Percentiles rank a stretch among this genome's conserved stretches.
Evolutionary conservation across 2,113 vertebrate species (phyloP).

Genomic region (Pluvialis apricaria): DNA sequence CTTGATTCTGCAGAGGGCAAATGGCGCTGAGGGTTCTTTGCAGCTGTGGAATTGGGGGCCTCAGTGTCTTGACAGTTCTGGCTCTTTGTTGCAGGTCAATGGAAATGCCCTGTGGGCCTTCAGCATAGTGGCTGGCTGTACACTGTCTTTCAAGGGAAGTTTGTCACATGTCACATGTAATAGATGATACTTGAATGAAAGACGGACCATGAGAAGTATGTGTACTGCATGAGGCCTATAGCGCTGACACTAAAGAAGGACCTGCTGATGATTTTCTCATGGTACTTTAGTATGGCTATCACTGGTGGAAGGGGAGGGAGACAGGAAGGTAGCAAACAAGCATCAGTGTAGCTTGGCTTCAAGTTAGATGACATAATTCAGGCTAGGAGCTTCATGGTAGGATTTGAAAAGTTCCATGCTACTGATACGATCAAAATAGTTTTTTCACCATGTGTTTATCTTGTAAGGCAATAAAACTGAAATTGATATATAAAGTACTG

Average conservation of each 20-base stretch:
- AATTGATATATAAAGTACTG: neutral
- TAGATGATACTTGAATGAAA: neutral
- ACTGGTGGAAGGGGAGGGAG: neutral
- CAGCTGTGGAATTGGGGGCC: neutral
- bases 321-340: neutral
- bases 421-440: neutral
- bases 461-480: neutral
- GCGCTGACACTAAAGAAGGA: neutral
- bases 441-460: neutral
- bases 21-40: neutral
- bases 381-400: neutral
- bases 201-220: neutral
- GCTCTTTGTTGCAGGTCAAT: neutral
- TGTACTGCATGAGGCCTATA: neutral
- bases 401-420: neutral
- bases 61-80: neutral
- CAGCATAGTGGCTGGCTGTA: neutral
- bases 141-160: neutral
- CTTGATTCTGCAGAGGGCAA: neutral
- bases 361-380: neutral
- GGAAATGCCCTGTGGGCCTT: neutral
- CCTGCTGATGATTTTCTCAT: neutral
- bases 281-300: neutral
- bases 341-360: neutral
- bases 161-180: fast-evolving